Evolutionary conservation across 2,888 invertebrate genomes (phyloP), one percentile per base, ranked within the genome.

Genomic region (Mycalesis mineus): DNA sequence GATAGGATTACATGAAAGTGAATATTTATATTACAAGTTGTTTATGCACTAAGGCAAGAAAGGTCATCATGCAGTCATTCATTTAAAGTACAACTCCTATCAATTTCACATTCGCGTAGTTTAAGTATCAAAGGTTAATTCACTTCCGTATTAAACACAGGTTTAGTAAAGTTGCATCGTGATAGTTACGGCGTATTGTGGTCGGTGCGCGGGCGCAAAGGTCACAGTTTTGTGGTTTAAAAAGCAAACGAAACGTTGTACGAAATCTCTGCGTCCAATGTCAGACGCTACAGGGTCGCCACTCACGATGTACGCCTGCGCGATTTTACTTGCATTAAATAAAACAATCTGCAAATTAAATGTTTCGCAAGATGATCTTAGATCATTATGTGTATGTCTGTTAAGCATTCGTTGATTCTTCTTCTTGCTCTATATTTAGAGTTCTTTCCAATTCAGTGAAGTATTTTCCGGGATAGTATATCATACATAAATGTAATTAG

Each of bases 211-310:
- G 68, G 73, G 73, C 73, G 73, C 71, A 72, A 66, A 78, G 72
- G 70, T 78, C 70, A 60, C 53, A 60, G 57, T 57, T 52, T 58
- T 60, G 64, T 60, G 61, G 64, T 63, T 64, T 62, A 61, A 61
- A 47, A 64, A 67, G 64, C 67, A 68, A 76, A 72, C 67, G 74
- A 78, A 79, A 74, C 71, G 67, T 65, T 68, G 79, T 80, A 78
- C 71, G 78, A 84, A 84, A 83, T 82, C 79, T 70, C 68, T 69
- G 70, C 64, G 68, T 70, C 76, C 88, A 86, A 87, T 88, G 87
- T 84, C 83, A 85, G 75, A 74, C 73, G 61, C 60, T 61, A 68
- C 84, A 85, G 86, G 85, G 87, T 81, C 80, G 72, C 84, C 82
- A 77, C 80, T 86, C 82, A 80, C 82, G 73, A 74, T 73, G 72